Base-by-base conservation (phyloP, 2,113 vertebrate species). In the Gnathonemus echidnorhynchus region DNA sequence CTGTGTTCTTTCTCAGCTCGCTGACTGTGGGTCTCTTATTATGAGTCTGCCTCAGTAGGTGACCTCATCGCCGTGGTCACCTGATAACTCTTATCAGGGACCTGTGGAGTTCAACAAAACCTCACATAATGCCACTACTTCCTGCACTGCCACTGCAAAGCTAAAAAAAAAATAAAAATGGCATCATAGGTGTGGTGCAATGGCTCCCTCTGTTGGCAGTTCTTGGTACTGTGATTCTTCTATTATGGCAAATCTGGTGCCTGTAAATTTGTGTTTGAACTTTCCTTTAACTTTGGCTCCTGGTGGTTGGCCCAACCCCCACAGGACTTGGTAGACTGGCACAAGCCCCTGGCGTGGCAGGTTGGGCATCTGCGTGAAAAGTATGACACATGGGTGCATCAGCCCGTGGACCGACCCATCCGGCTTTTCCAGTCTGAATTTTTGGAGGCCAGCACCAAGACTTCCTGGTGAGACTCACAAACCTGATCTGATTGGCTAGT, bases 261-360 rank as follows among this genome's bases (percentile, higher is more conserved):
- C n/a, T 31, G 3, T 70, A 13, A 27, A 31, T 11, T 4, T 70
- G 62, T 42, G 5, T 42, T 42, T 50, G 86, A 52, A 35, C 48
- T 27, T 35, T 6, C 24, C 9, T 27, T 4, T 86, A 86, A 56
- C 27, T 53, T 52, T 88, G 50, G 15, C 27, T 27, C n/a, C 15
- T 87, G 24, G 17, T n/a, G 39, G 21, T 5, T 58, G 31, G 3
- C 9, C 50, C 50, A 53, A 49, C 89, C 31, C 89, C 8, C 70
- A 15, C 93, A 99, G 98, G 98, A 99, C 91, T 93, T 99, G 92
- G 98, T 99, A 5, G 97, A 99, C 94, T 99, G 98, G 98, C 89
- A 77, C 90, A 98, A 98, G 93, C 98, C 98, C 1, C 92, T 99
- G 88, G 96, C 98, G 2, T 99, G 98, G 98, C 98, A 99, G 93